Evolutionary conservation across 2,113 vertebrate genomes (phyloP).

Genomic region (Ptilonorhynchus violaceus): DNA sequence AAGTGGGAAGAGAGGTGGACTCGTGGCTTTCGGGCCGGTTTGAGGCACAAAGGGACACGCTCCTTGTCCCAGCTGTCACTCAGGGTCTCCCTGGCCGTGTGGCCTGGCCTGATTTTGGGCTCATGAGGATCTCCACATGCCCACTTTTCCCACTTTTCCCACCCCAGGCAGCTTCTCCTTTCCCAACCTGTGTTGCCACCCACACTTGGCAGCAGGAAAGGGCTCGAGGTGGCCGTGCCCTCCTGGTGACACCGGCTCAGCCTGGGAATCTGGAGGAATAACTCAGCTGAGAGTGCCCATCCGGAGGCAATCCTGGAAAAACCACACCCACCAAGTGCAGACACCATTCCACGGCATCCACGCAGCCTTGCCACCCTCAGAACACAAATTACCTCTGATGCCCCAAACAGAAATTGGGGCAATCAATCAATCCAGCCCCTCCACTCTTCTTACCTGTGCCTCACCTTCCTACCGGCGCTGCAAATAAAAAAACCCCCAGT

Average conservation of each 20-base stretch:
- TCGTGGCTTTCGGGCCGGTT: not conserved
- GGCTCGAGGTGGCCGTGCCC: not conserved
- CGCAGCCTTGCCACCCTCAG: not conserved
- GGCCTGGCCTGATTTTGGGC: not conserved
- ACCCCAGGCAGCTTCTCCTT: not conserved
- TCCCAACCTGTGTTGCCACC: not conserved
- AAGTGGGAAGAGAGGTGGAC: accelerated
- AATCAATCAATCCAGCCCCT: not conserved
- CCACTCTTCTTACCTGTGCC: not conserved
- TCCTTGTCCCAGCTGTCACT: not conserved
- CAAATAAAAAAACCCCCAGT: not conserved
- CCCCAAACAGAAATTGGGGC: not conserved
- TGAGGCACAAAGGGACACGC: not conserved
- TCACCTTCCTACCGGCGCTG: not conserved
- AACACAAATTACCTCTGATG: not conserved
- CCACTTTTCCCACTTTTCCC: not conserved
- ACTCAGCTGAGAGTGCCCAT: not conserved
- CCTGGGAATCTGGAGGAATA: not conserved
- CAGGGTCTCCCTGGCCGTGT: not conserved
- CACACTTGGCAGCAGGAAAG: not conserved
- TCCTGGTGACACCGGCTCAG: not conserved
- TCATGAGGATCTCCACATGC: accelerated
- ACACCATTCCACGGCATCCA: accelerated
- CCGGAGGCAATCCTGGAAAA: not conserved
- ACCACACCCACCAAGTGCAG: not conserved